Evolutionary conservation across 2,888 invertebrate species (phyloP).

Genomic region (Nesidiocoris tenuis): DNA sequence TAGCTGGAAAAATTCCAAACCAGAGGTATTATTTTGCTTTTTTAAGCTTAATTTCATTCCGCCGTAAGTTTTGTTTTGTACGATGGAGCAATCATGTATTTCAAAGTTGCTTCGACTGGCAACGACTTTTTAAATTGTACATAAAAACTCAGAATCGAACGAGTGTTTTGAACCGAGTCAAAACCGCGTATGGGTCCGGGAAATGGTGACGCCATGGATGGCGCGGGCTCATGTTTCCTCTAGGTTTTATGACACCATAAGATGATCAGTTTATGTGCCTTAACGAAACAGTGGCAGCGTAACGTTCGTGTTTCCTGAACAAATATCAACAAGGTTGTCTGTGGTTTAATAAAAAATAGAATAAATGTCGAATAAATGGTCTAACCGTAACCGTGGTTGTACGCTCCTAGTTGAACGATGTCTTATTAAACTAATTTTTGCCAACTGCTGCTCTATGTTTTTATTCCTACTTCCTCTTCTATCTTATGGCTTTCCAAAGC

Average conservation of each 20-base stretch:
- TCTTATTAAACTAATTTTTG: constrained; percentile 25
- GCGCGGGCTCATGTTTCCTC: not conserved
- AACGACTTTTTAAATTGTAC: not conserved
- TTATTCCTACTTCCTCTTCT: not conserved
- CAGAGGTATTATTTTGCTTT: too few species aligned
- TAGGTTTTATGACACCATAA: constrained; percentile 24
- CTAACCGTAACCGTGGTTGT: constrained; percentile 29
- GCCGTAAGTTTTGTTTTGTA: too few species aligned
- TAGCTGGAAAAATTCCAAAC: too few species aligned
- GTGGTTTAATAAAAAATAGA: not conserved
- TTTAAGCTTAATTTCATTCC: too few species aligned
- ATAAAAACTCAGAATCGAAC: not conserved
- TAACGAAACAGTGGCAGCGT: constrained; percentile 27
- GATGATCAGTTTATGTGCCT: constrained; percentile 39
- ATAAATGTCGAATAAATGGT: not conserved
- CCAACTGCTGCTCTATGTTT: not conserved
- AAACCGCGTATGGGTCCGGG: too few species aligned
- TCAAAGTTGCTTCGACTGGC: not conserved
- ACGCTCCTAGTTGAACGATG: constrained; percentile 31
- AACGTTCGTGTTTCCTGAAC: not conserved
- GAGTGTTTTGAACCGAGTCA: too few species aligned
- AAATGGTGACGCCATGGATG: too few species aligned
- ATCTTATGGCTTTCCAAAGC: too few species aligned
- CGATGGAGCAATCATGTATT: too few species aligned
- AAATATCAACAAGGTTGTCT: not conserved